Base-by-base conservation (phyloP, 2,888 invertebrate genomes). In the Hololepta plana region DNA sequence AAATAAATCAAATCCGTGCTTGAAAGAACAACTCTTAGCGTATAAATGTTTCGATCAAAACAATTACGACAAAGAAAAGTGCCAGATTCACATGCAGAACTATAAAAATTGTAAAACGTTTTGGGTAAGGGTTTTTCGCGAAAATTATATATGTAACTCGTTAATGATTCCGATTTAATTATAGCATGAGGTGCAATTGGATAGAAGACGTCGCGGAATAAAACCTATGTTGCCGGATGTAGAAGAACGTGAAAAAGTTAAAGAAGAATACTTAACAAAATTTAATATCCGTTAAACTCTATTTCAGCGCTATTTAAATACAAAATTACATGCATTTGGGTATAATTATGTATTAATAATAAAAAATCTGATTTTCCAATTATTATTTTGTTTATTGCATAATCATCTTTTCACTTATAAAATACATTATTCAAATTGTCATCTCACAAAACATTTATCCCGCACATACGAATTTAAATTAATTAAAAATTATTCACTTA, bases 31-130 rank as follows among this genome's bases (percentile, higher is more conserved):
- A 44, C 59, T 71, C 26, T 49, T 71, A 39, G 72, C 79, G 0
- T 67, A 66, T 31, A 64, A 70, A 46, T 87, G 87, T 43, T 57
- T 82, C 11, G 61, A 67, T 40, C 66, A 69, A 26, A 69, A 73
- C 45, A 64, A 67, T 38, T 77, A 64, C 41, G 64, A 75, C 35
- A 62, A 63, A 26, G 61, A 64, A 1, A 65, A 65, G 42, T 87
- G 87, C 44, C 51, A 56, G 40, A 30, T 51, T 0, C 67, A 70
- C 46, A 81, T 82, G 44, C 64, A 64, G 17, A 87, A 87, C 49
- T 84, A 82, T 45, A 76, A 69, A 33, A 65, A 60, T 3, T 87
- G 85, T 49, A 75, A 70, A 49, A 66, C 67, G 33, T 85, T 87
- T 56, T 87, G 85, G 87, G 85, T 82, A 61, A 53, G 50, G n/a